Evolutionary conservation across 2,113 vertebrate genomes (phyloP), one percentile per base, ranked within the genome.

Genomic region (Pseudolaguvia tuberculata): DNA sequence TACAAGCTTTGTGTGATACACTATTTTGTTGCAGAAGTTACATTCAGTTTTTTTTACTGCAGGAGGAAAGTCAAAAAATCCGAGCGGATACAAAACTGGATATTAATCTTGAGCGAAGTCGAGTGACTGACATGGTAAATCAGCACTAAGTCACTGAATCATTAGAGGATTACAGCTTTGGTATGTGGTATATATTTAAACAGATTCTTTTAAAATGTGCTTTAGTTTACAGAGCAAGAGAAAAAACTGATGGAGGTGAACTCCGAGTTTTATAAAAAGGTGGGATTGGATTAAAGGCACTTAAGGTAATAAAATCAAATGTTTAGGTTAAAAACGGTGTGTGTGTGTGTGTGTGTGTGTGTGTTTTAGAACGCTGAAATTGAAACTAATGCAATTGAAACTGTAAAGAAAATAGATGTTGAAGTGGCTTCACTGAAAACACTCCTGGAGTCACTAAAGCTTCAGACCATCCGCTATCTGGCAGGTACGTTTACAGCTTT

Each of bases 371-470:
- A 94, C 87, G 88, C 92, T 0, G 91, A 90, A 73, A 92, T 92
- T 70, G 93, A 93, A 68, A 91, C 91, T 15, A 81, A 92, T 77
- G 92, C 94, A 72, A 92, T 94, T 57, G 95, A 97, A 87, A 94
- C 93, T 78, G 92, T 90, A 78, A 94, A 93, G 83, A 99, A 97
- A 90, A 97, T 98, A 15, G 96, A 98, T 81, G 91, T 93, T 42
- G 92, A 98, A 88, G 96, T 98, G 70, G 96, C 96, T 7, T 98
- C 94, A 2, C 90, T 99, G 65, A 99, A 96, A 85, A 98, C 94
- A 0, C 85, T 98, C 13, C 93, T 99, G 90, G 96, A 98, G 76
- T 99, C 96, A 0, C 94, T 95, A 59, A 99, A 98, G 74, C 92
- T 99, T 35, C 92, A 97, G 56, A 99, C 95, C 0, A 80, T 98